Base-by-base conservation (phyloP, 1,140 invertebrate species). In the Armadillidium nasatum region DNA sequence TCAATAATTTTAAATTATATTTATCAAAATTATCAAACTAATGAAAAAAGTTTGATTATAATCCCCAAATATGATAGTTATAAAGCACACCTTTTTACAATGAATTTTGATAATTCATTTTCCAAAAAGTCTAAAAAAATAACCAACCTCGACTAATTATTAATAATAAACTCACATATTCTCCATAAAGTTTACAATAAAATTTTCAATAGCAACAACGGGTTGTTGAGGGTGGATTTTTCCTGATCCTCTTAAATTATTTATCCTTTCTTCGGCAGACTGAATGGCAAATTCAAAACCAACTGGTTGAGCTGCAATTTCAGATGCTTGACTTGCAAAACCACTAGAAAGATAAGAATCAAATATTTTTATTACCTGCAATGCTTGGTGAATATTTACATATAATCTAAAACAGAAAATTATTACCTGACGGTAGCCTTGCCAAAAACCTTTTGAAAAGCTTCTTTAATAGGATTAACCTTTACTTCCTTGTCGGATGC, bases 401-500 rank as follows among this genome's bases (percentile, higher is more conserved):
- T 54, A 43, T n/a, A 54, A 73, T 33, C n/a, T 44, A 80, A 46
- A 76, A 79, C 73, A 60, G n/a, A 33, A 33, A 33, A 1, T 6
- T 33, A 3, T 73, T 69, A 79, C 79, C 76, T 80, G 23, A 94
- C 89, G 81, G 90, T 93, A 11, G 92, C 92, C 85, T 90, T 90
- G 23, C 92, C 92, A 87, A 95, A 94, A 7, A 92, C 88, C 75
- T 87, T 84, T 84, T 93, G 92, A 82, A 94, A 93, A 77, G 92
- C 93, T 85, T 94, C 92, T 82, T 92, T 87, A n/a, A 94, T 85
- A 11, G 92, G 88, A 80, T 89, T 89, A 44, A 94, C 85, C 86
- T 93, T 92, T 0, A 88, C 87, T 82, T 93, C 92, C 83, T 93
- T 91, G 75, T 90, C 88, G 7, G 92, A 93, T 45, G 92, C 90